Conservation (phyloP, 1,140 invertebrate species). For the Acromyrmex charruanus region DNA sequence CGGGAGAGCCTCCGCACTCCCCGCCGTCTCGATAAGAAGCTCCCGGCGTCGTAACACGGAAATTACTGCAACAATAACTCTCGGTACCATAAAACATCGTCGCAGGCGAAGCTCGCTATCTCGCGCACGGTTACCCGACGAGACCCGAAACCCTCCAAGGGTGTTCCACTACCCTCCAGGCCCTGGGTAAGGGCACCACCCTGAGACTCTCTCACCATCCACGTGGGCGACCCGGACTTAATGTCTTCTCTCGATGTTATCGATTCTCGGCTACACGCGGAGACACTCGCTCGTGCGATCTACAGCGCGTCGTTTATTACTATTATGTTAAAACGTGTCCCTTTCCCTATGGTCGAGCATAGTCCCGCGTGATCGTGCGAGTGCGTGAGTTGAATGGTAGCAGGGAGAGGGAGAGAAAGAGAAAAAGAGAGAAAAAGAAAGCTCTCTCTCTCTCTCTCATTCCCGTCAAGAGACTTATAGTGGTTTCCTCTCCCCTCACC, state of each 20-base stretch:
- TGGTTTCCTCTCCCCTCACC: neutral
- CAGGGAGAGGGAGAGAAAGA: neutral
- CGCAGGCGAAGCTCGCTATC: constrained; percentile 56
- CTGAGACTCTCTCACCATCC: constrained; percentile 39
- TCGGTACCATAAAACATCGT: constrained; percentile 61
- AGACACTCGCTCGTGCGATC: constrained; percentile 39
- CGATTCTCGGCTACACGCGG: constrained; percentile 30
- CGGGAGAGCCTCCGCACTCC: neutral
- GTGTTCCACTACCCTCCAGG: neutral
- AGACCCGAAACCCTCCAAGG: constrained; percentile 43
- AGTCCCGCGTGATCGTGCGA: constrained; percentile 44
- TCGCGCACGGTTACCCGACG: constrained; percentile 54
- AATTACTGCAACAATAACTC: constrained; percentile 66
- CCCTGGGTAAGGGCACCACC: constrained; percentile 26
- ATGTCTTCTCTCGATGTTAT: constrained; percentile 52
- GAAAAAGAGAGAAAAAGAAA: neutral
- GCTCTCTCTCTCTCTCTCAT: neutral
- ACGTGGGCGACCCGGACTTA: constrained; percentile 57
- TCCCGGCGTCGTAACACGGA: constrained; percentile 58
- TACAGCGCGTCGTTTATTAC: constrained; percentile 53
- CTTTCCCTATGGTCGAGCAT: neutral
- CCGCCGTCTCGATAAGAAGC: constrained; percentile 53
- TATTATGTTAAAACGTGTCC: constrained; percentile 60
- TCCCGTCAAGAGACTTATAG: constrained; percentile 21
- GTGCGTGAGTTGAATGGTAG: constrained; percentile 51